Conservation (phyloP, 2,113 vertebrate species). For the Isurus oxyrinchus region DNA sequence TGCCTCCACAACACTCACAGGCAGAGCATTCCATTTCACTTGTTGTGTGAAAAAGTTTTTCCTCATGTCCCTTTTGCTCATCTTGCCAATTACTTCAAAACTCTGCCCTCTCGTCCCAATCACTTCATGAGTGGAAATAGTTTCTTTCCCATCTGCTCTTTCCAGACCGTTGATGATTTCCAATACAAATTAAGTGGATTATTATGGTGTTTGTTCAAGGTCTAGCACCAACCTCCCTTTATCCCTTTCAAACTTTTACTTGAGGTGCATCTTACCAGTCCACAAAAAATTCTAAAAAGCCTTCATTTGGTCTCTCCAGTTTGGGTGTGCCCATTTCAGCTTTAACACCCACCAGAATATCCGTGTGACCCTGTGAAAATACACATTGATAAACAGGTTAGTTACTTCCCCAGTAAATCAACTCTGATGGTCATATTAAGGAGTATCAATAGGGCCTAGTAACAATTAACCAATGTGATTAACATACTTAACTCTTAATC, state of each 20-base stretch:
- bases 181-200: neutral
- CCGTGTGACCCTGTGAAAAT: slow-evolving; percentile 77
- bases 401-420: neutral
- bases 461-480: neutral
- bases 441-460: neutral
- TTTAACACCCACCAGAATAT: slow-evolving; percentile 86
- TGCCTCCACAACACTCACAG: no score
- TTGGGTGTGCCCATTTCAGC: slow-evolving; percentile 88
- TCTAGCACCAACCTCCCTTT: neutral
- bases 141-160: no score
- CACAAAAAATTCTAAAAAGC: slow-evolving; percentile 92
- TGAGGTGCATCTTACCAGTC: slow-evolving; percentile 72
- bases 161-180: no score
- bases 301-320: slow-evolving; percentile 74
- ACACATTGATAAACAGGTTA: neutral
- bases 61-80: no score
- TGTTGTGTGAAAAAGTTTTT: no score
- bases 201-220: neutral
- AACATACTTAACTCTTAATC: neutral
- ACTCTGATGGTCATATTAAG: neutral
- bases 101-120: no score
- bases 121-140: no score
- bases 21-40: no score
- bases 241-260: neutral
- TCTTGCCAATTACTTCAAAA: no score